Percentiles rank a stretch among this genome's conserved stretches.
Evolutionary conservation across 2,797 vertebrate species (phyloP).

Genomic region (Borostomias antarcticus): DNA sequence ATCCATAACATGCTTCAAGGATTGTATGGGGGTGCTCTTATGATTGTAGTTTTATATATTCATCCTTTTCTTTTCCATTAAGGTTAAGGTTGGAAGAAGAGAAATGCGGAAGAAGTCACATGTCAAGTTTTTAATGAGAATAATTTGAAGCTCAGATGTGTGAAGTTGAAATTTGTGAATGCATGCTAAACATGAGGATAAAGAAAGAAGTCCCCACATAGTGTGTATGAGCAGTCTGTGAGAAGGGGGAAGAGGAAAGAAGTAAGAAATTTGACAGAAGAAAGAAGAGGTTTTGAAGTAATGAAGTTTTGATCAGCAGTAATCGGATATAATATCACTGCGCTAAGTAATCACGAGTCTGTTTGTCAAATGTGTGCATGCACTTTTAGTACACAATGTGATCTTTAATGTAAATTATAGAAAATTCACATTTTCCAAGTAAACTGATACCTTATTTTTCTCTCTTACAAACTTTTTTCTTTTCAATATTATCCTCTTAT

Average conservation of each 20-base stretch:
- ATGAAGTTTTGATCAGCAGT: conserved; percentile 98
- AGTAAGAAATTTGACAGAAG: conserved; percentile 92
- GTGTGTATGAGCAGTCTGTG: conserved; percentile 72
- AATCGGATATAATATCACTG: conserved; percentile 97
- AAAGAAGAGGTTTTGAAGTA: conserved; percentile 95
- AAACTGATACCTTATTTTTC: too few species aligned
- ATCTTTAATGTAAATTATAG: neutral
- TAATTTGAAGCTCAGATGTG: conserved; percentile 98
- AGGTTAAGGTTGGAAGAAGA: conserved; percentile 98
- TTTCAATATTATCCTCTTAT: too few species aligned
- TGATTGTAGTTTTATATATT: conserved; percentile 83
- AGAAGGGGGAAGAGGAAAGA: conserved; percentile 79
- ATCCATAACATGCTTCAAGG: too few species aligned
- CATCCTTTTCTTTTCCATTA: conserved; percentile 99
- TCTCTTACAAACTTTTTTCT: too few species aligned
- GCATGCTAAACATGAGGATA: conserved; percentile 71
- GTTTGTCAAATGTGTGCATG: conserved; percentile 87
- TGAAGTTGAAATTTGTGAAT: conserved; percentile 98
- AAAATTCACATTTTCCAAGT: neutral
- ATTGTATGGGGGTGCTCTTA: conserved; percentile 62
- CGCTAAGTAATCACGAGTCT: conserved; percentile 99
- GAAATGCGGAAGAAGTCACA: conserved; percentile 98
- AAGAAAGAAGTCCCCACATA: conserved; percentile 68
- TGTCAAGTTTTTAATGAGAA: conserved; percentile 96
- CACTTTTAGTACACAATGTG: conserved; percentile 47